These are phyloP conservation scores for Sycophaga agraensis DNA, from an alignment of 1,140 invertebrate species.

Conservation along the genomic window DNA sequence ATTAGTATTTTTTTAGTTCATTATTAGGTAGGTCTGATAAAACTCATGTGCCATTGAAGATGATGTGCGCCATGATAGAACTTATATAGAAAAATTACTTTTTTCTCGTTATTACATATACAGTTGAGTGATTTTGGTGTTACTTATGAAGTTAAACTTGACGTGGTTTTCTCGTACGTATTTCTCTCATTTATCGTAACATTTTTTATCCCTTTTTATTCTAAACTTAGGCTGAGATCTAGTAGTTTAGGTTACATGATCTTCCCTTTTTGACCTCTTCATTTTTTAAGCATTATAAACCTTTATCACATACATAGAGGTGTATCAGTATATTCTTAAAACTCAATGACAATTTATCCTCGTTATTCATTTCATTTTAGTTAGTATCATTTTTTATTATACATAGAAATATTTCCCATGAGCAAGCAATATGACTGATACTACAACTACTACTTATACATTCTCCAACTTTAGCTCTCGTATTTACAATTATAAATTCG, in stretches of 20 bases:
- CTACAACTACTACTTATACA: conserved; percentile 33
- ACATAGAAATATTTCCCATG: conserved; percentile 41
- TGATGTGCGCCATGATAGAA: conserved; percentile 51
- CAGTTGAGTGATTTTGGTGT: conserved; percentile 54
- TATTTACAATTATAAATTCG: conserved; percentile 54
- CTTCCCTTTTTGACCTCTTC: conserved; percentile 40
- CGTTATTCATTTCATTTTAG: background rate
- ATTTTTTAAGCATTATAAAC: conserved; percentile 48
- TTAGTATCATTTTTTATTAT: conserved; percentile 34
- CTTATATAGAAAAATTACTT: conserved; percentile 52
- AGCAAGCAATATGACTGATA: conserved; percentile 42
- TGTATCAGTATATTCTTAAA: conserved; percentile 34
- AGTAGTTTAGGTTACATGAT: conserved; percentile 48
- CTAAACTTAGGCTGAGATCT: conserved; percentile 56
- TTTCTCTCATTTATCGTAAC: conserved; percentile 15
- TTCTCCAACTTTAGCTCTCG: conserved; percentile 7
- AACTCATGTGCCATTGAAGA: conserved; percentile 51
- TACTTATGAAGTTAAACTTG: conserved; percentile 49
- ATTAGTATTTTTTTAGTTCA: conserved; percentile 35
- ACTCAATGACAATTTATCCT: too few relatives aligned
- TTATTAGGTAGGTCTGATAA: conserved; percentile 46
- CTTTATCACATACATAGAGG: conserved; percentile 52
- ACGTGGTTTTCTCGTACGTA: conserved; percentile 31
- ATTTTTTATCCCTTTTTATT: conserved; percentile 23
- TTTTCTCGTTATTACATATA: conserved; percentile 42